phyloP scores from a whole-genome alignment of 2,797 vertebrate genomes.

The Cynodonichthys magdalenae region DNA sequence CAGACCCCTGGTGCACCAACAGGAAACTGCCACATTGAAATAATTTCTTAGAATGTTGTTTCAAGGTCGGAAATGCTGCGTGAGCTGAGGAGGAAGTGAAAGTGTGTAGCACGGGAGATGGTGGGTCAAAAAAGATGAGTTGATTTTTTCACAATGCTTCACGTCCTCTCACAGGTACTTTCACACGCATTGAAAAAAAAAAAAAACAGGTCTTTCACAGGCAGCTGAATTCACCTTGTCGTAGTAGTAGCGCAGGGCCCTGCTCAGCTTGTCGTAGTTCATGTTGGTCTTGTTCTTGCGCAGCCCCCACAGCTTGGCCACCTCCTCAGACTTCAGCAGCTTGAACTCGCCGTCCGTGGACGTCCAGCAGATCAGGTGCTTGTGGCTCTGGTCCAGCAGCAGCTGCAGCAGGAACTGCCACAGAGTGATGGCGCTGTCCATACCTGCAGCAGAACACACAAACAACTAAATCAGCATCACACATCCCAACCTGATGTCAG shows the following conservation, averaged over 20 bases:
- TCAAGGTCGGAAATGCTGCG: constrained; percentile 10
- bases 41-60: neutral
- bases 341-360: constrained; percentile 97
- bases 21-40: neutral
- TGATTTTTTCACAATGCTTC: neutral
- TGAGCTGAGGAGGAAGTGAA: constrained; percentile 67
- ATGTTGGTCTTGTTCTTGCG: constrained; percentile 98
- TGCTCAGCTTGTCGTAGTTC: constrained; percentile 97
- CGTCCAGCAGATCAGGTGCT: constrained; percentile 96
- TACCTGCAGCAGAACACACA: constrained; percentile 77
- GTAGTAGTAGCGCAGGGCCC: constrained; percentile 95
- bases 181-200: no score
- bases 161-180: neutral
- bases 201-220: no score
- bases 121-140: constrained; percentile 38
- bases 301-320: constrained; percentile 96
- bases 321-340: constrained; percentile 95
- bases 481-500: no score
- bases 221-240: constrained; percentile 86
- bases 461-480: neutral
- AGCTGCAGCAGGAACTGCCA: constrained; percentile 99
- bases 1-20: no score
- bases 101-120: constrained; percentile 37
- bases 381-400: constrained; percentile 94
- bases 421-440: constrained; percentile 97